These are phyloP conservation scores for Trematomus loennbergii DNA, from an alignment of 2,113 vertebrate genomes.

Conservation along the genomic window DNA sequence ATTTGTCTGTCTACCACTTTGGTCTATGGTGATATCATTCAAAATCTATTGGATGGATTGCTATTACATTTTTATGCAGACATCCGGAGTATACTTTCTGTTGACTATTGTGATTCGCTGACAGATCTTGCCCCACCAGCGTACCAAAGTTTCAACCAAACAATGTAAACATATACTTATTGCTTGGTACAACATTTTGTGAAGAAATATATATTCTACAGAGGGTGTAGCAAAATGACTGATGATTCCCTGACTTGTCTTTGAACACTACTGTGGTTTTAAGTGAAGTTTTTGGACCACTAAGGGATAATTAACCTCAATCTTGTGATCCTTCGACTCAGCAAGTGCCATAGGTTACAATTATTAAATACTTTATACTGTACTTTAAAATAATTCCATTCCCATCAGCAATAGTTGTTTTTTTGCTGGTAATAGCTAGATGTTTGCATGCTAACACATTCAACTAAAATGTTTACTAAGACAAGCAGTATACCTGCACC, in stretches of 20 bases:
- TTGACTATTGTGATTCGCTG: neutral
- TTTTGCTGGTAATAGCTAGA: neutral
- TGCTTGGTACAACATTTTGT: neutral
- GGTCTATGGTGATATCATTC: neutral
- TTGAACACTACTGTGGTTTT: neutral
- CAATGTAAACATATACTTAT: neutral
- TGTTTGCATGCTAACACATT: neutral
- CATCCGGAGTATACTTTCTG: neutral
- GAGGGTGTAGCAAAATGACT: neutral
- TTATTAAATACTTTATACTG: neutral
- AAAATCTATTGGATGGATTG: neutral
- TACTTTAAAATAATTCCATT: neutral
- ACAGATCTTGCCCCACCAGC: neutral
- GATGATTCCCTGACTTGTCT: neutral
- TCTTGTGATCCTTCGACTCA: slow-evolving; percentile 4
- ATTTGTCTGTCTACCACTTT: neutral
- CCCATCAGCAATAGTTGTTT: neutral
- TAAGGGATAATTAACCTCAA: neutral
- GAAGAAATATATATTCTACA: neutral
- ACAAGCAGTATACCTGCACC: neutral
- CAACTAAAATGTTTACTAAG: neutral
- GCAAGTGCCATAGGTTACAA: neutral
- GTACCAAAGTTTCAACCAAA: neutral
- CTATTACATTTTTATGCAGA: neutral
- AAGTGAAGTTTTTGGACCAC: neutral